Percentiles rank a stretch among this genome's conserved stretches.
Conservation (phyloP, 2,888 invertebrate species). For the Volucella bombylans region DNA sequence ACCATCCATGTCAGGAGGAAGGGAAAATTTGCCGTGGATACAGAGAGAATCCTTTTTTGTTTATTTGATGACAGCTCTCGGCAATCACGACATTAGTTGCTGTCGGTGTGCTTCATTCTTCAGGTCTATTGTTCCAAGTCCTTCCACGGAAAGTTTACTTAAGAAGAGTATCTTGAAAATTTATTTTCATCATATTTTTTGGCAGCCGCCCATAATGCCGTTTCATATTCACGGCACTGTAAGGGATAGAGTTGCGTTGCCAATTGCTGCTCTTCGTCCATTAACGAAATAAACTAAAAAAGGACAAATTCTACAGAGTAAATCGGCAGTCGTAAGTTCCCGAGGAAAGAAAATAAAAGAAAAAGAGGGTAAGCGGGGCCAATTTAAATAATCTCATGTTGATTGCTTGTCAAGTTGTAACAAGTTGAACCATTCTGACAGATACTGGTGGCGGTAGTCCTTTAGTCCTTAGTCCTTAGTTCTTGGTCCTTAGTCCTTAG, state of each 20-base stretch:
- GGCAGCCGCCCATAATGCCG: conserved; percentile 35
- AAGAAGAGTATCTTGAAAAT: conserved; percentile 41
- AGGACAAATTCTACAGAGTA: conserved; percentile 33
- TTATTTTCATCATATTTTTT: conserved; percentile 60
- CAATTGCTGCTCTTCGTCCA: conserved; percentile 42
- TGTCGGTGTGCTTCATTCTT: conserved; percentile 17
- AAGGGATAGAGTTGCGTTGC: conserved; percentile 1
- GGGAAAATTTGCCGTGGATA: no score
- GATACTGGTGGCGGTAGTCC: background rate
- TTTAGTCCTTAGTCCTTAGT: background rate
- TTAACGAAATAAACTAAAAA: conserved; percentile 65
- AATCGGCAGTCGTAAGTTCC: conserved; percentile 23
- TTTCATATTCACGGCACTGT: conserved; percentile 3
- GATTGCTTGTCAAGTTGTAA: conserved; percentile 71
- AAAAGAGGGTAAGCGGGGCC: conserved; percentile 42
- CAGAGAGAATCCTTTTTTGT: conserved; percentile 35
- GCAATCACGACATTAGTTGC: conserved; percentile 52
- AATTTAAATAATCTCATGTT: conserved; percentile 71
- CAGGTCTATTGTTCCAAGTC: background rate
- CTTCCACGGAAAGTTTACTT: background rate
- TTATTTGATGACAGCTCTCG: conserved; percentile 43
- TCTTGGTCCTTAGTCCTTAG: no score
- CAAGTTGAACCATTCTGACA: conserved; percentile 45
- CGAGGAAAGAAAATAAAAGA: conserved; percentile 30
- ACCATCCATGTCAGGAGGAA: background rate